Evolutionary conservation across 2,888 invertebrate genomes (phyloP).

Genomic region (Sphecodes monilicornis): DNA sequence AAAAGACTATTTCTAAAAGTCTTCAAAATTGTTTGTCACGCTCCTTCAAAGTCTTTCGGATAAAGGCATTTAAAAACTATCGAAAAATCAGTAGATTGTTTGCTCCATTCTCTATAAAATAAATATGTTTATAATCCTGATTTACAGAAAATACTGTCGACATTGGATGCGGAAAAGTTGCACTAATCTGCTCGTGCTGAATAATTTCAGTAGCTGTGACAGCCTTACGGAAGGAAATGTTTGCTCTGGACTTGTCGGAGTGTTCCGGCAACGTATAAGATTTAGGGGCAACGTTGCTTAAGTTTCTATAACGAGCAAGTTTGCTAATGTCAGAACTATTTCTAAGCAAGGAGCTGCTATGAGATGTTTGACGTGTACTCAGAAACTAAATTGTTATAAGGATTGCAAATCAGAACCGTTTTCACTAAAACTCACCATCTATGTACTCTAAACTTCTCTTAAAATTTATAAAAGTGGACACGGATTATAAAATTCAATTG

Average conservation of each 20-base stretch:
- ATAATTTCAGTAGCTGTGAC: not conserved
- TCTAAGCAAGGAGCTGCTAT: not conserved
- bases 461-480: not conserved
- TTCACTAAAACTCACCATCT: not conserved
- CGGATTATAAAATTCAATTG: not conserved
- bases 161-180: not conserved
- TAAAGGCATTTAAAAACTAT: no score
- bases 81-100: not conserved
- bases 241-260: not conserved
- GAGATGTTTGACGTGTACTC: not conserved
- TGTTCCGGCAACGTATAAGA: not conserved
- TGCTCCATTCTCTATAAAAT: not conserved
- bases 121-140: not conserved
- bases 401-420: not conserved
- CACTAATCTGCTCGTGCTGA: not conserved
- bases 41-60: no score
- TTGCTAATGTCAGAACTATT: slow-evolving; percentile 2
- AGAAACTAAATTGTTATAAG: not conserved
- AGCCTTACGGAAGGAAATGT: slow-evolving; percentile 9
- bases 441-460: not conserved
- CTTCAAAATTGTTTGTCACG: not conserved
- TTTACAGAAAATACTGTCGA: not conserved
- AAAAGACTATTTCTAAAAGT: not conserved
- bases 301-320: slow-evolving; percentile 4
- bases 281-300: slow-evolving; percentile 1